These are phyloP conservation scores for Rhysida immarginata DNA, from an alignment of 1,140 invertebrate species.

Conservation along the genomic window DNA sequence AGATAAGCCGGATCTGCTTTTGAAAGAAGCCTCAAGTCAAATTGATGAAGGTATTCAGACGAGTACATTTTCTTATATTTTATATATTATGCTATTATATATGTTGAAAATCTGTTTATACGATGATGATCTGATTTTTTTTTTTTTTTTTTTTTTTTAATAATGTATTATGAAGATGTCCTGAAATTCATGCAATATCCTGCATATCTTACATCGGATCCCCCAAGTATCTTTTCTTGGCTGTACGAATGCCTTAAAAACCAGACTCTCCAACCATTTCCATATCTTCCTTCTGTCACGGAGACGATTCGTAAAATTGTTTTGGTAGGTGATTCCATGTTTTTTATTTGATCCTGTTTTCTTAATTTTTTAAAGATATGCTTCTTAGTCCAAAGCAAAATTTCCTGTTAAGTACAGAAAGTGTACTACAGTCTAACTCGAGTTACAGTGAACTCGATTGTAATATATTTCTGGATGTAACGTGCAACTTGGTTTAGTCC, in stretches of 20 bases:
- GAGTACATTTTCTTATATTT: background rate
- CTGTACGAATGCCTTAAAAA: conserved; percentile 45
- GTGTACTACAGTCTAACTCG: too few relatives aligned
- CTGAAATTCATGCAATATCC: conserved; percentile 44
- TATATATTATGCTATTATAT: background rate
- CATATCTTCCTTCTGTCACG: conserved; percentile 46
- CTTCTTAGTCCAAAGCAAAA: too few relatives aligned
- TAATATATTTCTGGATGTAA: too few relatives aligned
- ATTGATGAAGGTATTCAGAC: conserved; percentile 22
- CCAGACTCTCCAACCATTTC: conserved; percentile 39
- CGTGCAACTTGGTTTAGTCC: too few relatives aligned
- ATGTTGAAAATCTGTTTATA: background rate
- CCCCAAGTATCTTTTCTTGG: conserved; percentile 52
- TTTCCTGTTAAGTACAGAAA: too few relatives aligned
- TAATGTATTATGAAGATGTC: conserved; percentile 25
- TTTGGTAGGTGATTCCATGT: too few relatives aligned
- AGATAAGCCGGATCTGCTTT: conserved; percentile 56
- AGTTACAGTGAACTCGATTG: too few relatives aligned
- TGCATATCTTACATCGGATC: conserved; percentile 38
- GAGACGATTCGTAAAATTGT: too few relatives aligned
- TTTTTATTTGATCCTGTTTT: too few relatives aligned
- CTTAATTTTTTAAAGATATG: too few relatives aligned
- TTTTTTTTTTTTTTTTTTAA: conserved; percentile 6
- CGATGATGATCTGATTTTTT: too few relatives aligned
- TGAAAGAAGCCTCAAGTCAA: conserved; percentile 23